Evolutionary conservation across 30 jellyfish, hydroid and myxozoan species (phyloP), one percentile per base, ranked within the genome.

Genomic region (Morbakka virulenta): DNA sequence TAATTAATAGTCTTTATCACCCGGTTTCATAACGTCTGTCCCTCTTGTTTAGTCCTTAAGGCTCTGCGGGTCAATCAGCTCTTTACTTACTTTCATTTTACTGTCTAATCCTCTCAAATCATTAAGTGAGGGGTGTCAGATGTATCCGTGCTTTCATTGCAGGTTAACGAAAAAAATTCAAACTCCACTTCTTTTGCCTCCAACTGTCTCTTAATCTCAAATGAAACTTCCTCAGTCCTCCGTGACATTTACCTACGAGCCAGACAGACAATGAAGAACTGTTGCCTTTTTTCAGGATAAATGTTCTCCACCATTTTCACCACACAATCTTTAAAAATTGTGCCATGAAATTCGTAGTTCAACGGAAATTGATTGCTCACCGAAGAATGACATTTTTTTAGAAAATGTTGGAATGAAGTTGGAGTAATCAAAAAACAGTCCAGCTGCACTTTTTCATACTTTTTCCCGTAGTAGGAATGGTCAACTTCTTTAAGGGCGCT

Each of bases 71-170:
- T 64, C 76, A 35, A 28, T 33, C 28, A 64, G 64, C 50, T 64
- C 76, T 20, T 64, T 11, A 64, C 53, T 64, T 20, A 64, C 50
- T 20, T 64, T 20, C 41, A 64, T 64, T 64, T 64, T 27, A 64
- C 2, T 64, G 57, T 41, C 53, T 64, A 32, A 3, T 25, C 76
- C 33, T 35, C 76, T 64, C 62, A 2, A 64, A 64, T 64, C 20
- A 35, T 3, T 25, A 69, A 48, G 24, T 69, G 80, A 69, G 81
- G 77, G 36, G 79, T 69, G 36, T 35, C 80, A n/a, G n/a, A n/a
- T n/a, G n/a, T n/a, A n/a, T n/a, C n/a, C n/a, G n/a, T n/a, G n/a
- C n/a, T n/a, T n/a, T n/a, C n/a, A n/a, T n/a, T n/a, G 3, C 33
- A 64, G 50, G 63, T 47, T 21, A 64, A 35, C 3, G 76, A 64